Base-by-base conservation (phyloP, 2,797 vertebrate genomes). In the Takifugu rubripes region DNA sequence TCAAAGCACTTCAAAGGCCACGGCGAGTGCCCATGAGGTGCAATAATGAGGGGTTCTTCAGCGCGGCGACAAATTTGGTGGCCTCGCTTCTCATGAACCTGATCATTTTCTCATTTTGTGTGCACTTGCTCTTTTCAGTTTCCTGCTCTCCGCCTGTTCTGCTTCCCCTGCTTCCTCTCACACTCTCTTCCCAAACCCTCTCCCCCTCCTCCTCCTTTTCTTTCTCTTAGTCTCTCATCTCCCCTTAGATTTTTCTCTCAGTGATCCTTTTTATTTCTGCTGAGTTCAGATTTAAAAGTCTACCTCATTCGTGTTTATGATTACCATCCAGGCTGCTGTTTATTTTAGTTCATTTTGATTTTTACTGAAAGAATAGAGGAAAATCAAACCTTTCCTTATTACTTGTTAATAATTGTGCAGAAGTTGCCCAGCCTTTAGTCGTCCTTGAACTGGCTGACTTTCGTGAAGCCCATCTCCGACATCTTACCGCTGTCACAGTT, bases 1-100 rank as follows among this genome's bases (percentile, higher is more conserved):
- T 91, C 90, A 89, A 87, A 92, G 90, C 89, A 91, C 91, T 91
- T 92, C 89, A 92, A 91, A 91, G 89, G 85, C 85, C 87, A 81
- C 64, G 84, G 75, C 82, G 82, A 86, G 86, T 84, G 87, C 84
- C 88, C 82, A 75, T 70, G 86, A 91, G 90, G 90, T 86, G 84
- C 81, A 49, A 87, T 91, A 92, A 92, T 91, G 88, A 92, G 89
- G 85, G 87, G 67, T 77, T 87, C 79, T 84, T 71, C 81, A 61
- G 77, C 74, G 76, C 86, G 65, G 77, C 75, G 68, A 70, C 81
- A 84, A 81, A 85, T 86, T 70, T 65, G 78, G 85, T 80, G 82
- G 79, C 83, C 79, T 77, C 63, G 71, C 77, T 81, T 80, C 68
- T 69, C 64, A 58, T 72, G 70, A 84, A 85, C 81, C 81, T 64